Evolutionary conservation across 1,140 invertebrate genomes (phyloP).

Genomic region (Tetramorium simillimum): DNA sequence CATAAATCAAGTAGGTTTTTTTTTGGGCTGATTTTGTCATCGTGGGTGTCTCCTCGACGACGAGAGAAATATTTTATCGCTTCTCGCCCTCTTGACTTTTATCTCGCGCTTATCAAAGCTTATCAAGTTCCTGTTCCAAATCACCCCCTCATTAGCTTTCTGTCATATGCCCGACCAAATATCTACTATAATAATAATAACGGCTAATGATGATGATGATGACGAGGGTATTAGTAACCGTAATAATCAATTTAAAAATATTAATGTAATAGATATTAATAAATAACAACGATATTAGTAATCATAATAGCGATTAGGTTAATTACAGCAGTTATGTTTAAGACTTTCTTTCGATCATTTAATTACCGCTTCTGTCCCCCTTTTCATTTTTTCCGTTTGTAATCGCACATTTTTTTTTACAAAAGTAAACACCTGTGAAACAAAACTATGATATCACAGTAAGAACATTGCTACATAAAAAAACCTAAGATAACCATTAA

Average conservation of each 20-base stretch:
- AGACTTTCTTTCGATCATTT: slow-evolving; percentile 5
- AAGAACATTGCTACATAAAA: not conserved
- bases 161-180: not conserved
- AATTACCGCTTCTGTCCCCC: slow-evolving; percentile 3
- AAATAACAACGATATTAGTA: not conserved
- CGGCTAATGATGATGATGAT: not conserved
- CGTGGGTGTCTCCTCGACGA: slow-evolving; percentile 43
- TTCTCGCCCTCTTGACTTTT: slow-evolving; percentile 44
- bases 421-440: not conserved
- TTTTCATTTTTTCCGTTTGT: not conserved
- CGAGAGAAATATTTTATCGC: slow-evolving; percentile 45
- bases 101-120: slow-evolving; percentile 29
- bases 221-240: not conserved
- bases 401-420: not conserved
- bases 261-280: slow-evolving; percentile 12
- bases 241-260: slow-evolving; percentile 28
- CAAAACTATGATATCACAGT: slow-evolving; percentile 1
- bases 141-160: slow-evolving; percentile 30
- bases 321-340: not conserved
- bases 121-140: slow-evolving; percentile 14
- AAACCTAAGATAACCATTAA: not conserved
- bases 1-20: not conserved
- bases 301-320: not conserved
- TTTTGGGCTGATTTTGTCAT: slow-evolving; percentile 38
- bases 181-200: slow-evolving; percentile 18